Evolutionary conservation across 2,888 invertebrate species (phyloP).

Genomic region (Chymomyza fuscimana): DNA sequence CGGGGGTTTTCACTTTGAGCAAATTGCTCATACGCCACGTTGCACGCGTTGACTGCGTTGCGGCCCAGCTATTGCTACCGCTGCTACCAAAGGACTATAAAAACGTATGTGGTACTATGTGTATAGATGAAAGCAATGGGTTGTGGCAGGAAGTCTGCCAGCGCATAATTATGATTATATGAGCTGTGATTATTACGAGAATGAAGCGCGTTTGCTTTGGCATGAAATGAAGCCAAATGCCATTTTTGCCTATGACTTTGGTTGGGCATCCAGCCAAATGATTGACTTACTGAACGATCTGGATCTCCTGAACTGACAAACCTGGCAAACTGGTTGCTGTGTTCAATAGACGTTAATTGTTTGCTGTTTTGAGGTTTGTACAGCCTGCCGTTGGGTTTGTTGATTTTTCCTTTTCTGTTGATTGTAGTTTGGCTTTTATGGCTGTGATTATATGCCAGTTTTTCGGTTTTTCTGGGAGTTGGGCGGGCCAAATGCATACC

Average conservation of each 20-base stretch:
- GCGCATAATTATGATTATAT: slow-evolving; percentile 61
- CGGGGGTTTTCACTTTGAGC: slow-evolving; percentile 57
- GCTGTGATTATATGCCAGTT: not conserved
- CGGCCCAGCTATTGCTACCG: too few relatives aligned
- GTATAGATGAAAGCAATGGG: not conserved
- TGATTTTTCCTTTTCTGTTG: not conserved
- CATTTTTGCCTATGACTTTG: not conserved
- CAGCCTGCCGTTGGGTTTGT: not conserved
- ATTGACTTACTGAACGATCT: not conserved
- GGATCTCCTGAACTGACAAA: not conserved
- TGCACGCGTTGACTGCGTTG: slow-evolving; percentile 15
- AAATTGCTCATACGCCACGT: slow-evolving; percentile 65
- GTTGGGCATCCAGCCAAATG: not conserved
- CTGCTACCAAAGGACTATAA: not conserved
- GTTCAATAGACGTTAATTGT: not conserved
- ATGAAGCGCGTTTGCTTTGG: not conserved
- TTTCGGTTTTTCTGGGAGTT: not conserved
- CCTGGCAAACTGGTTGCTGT: not conserved
- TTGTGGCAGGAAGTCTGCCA: slow-evolving; percentile 24
- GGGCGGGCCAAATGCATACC: too few relatives aligned
- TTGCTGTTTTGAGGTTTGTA: not conserved
- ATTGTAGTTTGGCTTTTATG: not conserved
- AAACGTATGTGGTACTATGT: not conserved
- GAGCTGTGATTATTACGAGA: slow-evolving; percentile 54
- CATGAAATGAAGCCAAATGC: not conserved